Conservation (phyloP, 2,888 invertebrate genomes). For the Melanchra persicariae region DNA sequence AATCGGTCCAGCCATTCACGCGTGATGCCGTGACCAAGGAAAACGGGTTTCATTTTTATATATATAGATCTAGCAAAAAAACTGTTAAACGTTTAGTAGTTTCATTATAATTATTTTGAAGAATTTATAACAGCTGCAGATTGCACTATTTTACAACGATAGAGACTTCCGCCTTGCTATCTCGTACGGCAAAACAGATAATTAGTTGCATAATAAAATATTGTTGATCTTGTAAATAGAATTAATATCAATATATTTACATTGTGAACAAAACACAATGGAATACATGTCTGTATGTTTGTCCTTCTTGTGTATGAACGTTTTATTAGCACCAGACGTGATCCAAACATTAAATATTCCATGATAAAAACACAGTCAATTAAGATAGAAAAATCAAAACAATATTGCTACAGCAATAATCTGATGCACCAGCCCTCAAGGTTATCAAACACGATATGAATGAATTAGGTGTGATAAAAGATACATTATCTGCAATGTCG, state of each 20-base stretch:
- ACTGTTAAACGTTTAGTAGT: neutral
- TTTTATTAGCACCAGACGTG: conserved; percentile 45
- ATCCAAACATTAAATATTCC: conserved; percentile 27
- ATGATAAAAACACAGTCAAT: conserved; percentile 31
- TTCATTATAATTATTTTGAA: conserved; percentile 13
- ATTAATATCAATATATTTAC: conserved; percentile 49
- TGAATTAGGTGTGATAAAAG: conserved; percentile 72
- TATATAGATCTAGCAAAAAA: neutral
- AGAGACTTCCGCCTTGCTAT: conserved; percentile 51
- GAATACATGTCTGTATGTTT: conserved; percentile 27
- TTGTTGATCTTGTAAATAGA: conserved; percentile 54
- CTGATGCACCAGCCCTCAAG: conserved; percentile 71
- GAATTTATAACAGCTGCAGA: conserved; percentile 7
- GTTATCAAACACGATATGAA: conserved; percentile 78
- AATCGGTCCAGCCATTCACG: too few relatives aligned
- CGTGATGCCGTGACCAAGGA: too few relatives aligned
- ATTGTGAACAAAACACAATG: conserved; percentile 43
- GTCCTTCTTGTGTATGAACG: conserved; percentile 26
- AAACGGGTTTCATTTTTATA: too few relatives aligned
- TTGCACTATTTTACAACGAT: conserved; percentile 41
- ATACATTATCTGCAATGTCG: conserved; percentile 68
- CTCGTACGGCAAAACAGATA: conserved; percentile 46
- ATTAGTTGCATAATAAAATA: conserved; percentile 45
- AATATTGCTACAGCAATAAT: conserved; percentile 57
- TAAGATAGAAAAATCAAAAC: conserved; percentile 64